Percentiles rank a stretch among this genome's conserved stretches.
phyloP scores from a whole-genome alignment of 2,888 invertebrate genomes.

The Clitarchus hookeri region DNA sequence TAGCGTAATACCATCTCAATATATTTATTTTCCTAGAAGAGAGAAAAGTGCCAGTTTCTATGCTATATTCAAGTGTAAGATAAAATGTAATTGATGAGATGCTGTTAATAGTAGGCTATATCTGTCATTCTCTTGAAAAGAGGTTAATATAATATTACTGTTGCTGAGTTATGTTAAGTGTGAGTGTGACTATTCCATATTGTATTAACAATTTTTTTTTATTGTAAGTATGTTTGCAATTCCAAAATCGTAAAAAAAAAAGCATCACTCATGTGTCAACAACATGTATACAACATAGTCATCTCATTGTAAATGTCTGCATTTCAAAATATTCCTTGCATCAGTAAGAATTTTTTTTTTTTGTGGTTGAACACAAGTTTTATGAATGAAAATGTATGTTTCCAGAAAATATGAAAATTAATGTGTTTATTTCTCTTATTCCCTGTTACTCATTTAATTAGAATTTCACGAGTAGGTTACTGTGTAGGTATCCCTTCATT shows the following conservation, averaged over 20 bases:
- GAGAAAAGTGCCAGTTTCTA: neutral
- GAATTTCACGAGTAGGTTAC: neutral
- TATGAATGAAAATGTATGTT: neutral
- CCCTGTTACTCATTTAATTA: neutral
- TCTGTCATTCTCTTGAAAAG: neutral
- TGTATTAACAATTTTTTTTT: neutral
- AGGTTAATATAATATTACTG: neutral
- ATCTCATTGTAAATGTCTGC: neutral
- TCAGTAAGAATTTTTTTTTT: neutral
- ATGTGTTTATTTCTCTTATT: neutral
- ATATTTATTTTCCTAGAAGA: slow-evolving; percentile 14
- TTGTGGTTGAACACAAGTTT: neutral
- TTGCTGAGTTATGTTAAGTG: neutral
- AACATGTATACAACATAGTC: neutral
- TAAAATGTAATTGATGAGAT: neutral
- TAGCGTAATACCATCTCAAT: neutral
- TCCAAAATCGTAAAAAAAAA: neutral
- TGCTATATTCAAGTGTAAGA: neutral
- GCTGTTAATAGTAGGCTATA: neutral
- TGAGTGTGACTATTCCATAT: neutral
- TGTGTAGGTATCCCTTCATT: no score
- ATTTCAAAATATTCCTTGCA: neutral
- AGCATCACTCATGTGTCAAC: neutral
- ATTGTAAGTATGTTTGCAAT: neutral
- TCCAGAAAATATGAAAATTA: neutral